phyloP scores from a whole-genome alignment of 2,113 vertebrate genomes.

The Ameiurus melas region DNA sequence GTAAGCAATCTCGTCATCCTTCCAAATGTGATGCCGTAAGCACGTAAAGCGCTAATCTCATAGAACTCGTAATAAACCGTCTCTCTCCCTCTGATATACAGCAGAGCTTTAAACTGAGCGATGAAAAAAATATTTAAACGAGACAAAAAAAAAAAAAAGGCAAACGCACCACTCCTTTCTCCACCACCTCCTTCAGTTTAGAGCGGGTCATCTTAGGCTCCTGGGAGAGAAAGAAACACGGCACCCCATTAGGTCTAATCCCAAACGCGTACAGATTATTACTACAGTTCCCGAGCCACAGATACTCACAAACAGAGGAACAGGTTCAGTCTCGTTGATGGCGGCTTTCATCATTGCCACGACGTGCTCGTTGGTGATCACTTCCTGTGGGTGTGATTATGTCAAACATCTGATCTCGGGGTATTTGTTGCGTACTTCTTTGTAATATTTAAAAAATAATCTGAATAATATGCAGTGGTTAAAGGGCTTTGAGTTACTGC shows the following conservation, averaged over 20 bases:
- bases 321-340: slow-evolving; percentile 88
- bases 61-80: background rate
- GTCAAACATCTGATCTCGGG: background rate
- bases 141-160: background rate
- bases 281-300: background rate
- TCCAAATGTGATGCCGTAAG: too few relatives aligned
- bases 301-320: slow-evolving; percentile 89
- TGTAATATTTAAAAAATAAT: background rate
- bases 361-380: slow-evolving; percentile 96
- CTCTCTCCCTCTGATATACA: background rate
- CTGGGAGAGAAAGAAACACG: slow-evolving; percentile 61
- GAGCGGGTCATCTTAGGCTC: slow-evolving; percentile 99
- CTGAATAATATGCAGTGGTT: background rate
- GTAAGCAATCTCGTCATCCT: too few relatives aligned
- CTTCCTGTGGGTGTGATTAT: slow-evolving; percentile 76
- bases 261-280: background rate
- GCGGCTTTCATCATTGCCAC: slow-evolving; percentile 99
- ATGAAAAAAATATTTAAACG: background rate
- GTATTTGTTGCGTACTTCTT: background rate
- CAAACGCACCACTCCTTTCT: slow-evolving; percentile 90
- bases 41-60: background rate
- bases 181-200: slow-evolving; percentile 93
- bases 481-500: too few relatives aligned
- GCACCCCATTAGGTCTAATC: background rate
- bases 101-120: background rate